Base-by-base conservation (phyloP, 2,797 vertebrate genomes). In the Acanthiza pusilla region DNA sequence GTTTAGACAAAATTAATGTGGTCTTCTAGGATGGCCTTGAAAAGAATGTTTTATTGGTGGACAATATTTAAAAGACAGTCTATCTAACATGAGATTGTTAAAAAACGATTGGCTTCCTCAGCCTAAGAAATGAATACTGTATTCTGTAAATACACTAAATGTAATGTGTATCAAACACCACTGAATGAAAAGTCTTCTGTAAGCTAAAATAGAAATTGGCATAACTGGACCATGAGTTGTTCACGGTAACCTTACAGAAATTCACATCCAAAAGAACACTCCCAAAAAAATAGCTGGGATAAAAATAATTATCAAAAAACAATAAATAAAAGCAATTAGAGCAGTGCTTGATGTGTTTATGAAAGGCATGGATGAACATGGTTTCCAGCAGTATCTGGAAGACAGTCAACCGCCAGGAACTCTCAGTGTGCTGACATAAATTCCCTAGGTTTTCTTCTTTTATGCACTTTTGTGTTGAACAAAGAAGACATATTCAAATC, bases 271-370 rank as follows among this genome's bases (percentile, higher is more conserved):
- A 50, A 83, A 53, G 14, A 74, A 7, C 16, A 45, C 23, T 61
- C 18, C 4, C 13, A 63, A 72, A 54, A 3, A 58, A 53, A 21
- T 29, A 72, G 13, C 29, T 17, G 5, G 20, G 7, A 43, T 51
- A 57, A 86, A 84, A 91, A 15, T 5, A 71, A 30, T 15, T 21
- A 40, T 25, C 5, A 38, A 47, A 75, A 75, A 76, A 11, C 10
- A 61, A 53, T 8, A 54, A 77, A 54, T 15, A 40, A 47, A 53
- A 25, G 15, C 9, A 61, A 25, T 47, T 67, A 36, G 40, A 45
- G 11, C 0, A 0, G 29, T 54, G 4, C 5, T 51, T 2, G 0
- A 12, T 38, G 10, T 7, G 5, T 43, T 91, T 60, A 55, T 23
- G 30, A 74, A 77, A 71, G 14, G 4, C 5, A 4, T 58, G 73